These are phyloP conservation scores for Loris lydekkerianus DNA, from an alignment of 2,797 vertebrate genomes.

Conservation along the genomic window DNA sequence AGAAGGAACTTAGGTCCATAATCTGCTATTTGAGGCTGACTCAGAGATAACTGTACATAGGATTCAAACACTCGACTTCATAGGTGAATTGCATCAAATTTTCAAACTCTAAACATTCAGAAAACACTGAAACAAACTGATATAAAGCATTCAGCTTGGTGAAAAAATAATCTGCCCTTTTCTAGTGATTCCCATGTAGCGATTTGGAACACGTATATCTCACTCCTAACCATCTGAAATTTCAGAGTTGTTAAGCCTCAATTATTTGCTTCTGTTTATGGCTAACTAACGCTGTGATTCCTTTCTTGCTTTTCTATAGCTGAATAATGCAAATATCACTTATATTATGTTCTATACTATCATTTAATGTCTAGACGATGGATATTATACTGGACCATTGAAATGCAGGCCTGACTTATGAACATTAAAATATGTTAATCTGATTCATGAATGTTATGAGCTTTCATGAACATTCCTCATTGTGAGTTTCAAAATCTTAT, in stretches of 20 bases:
- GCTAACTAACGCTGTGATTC: not conserved
- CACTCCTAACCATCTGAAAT: conserved; percentile 34
- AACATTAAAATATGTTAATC: not conserved
- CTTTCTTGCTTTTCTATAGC: not conserved
- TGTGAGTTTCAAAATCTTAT: not conserved
- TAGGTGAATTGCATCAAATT: not conserved
- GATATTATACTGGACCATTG: not conserved
- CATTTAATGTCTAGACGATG: conserved; percentile 10
- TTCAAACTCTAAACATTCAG: conserved; percentile 21
- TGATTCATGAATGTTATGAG: not conserved
- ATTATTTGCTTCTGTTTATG: not conserved
- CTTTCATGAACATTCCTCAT: not conserved
- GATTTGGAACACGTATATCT: not conserved
- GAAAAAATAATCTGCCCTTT: not conserved
- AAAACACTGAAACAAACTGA: not conserved
- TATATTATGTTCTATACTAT: not conserved
- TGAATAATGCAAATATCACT: not conserved
- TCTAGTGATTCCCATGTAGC: not conserved
- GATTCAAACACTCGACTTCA: not conserved
- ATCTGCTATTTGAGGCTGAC: not conserved
- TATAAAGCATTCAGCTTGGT: conserved; percentile 4
- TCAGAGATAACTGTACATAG: not conserved
- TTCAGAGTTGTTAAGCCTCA: not conserved
- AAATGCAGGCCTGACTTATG: not conserved
- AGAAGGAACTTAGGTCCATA: not conserved